Percentiles rank a stretch among this genome's conserved stretches.
phyloP scores from a whole-genome alignment of 2,113 vertebrate species.

The Apodemus sylvaticus region DNA sequence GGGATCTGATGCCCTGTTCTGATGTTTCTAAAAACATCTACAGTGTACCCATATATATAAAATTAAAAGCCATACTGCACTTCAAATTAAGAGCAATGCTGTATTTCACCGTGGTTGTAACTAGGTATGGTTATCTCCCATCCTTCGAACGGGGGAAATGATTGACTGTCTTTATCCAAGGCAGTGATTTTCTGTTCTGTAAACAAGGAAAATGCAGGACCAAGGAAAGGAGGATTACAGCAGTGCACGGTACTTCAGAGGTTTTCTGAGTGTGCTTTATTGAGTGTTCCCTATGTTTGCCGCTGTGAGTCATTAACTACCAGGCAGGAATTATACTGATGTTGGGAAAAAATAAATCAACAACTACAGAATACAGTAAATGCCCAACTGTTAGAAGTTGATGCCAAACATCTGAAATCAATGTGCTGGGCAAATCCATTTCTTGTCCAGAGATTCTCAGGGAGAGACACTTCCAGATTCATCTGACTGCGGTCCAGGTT shows the following conservation, averaged over 20 bases:
- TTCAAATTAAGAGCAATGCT: not conserved
- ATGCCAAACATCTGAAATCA: not conserved
- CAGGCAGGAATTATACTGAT: no score
- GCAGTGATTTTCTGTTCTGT: not conserved
- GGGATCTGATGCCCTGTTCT: no score
- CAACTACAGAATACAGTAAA: not conserved
- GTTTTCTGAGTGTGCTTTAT: not conserved
- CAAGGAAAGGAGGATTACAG: not conserved
- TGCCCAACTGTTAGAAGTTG: not conserved
- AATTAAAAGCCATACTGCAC: not conserved
- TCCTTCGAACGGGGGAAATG: not conserved
- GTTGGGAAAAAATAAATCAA: not conserved
- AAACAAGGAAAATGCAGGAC: not conserved
- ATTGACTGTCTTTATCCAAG: not conserved
- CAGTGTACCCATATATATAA: no score
- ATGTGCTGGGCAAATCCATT: not conserved
- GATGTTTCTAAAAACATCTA: no score
- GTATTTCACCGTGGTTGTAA: not conserved
- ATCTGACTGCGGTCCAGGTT: not conserved
- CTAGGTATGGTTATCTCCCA: not conserved
- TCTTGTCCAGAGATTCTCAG: not conserved
- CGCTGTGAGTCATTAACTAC: no score
- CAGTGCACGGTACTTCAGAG: not conserved
- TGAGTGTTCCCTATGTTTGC: not conserved
- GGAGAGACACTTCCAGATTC: not conserved